These are phyloP conservation scores for Dastarcus helophoroides DNA, from an alignment of 2,888 invertebrate species.

Conservation along the genomic window DNA sequence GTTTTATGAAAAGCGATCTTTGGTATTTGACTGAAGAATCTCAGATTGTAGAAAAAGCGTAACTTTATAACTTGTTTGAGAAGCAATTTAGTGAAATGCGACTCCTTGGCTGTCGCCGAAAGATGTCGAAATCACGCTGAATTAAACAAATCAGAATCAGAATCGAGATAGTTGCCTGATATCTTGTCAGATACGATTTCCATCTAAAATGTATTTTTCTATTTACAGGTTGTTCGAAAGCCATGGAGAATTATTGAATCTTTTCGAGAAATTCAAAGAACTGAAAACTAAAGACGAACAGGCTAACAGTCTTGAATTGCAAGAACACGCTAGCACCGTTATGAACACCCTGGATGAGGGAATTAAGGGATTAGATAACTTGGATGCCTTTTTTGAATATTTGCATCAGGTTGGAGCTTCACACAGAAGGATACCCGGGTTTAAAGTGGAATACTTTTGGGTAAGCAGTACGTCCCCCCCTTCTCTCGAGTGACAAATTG, in stretches of 20 bases:
- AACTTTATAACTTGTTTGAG: too few relatives aligned
- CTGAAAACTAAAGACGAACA: constrained; percentile 71
- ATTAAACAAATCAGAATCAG: too few relatives aligned
- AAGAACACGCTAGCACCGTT: constrained; percentile 78
- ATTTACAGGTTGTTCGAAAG: constrained; percentile 78
- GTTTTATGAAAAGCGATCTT: too few relatives aligned
- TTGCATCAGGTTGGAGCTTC: constrained; percentile 74
- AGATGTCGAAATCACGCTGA: too few relatives aligned
- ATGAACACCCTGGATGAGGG: constrained; percentile 85
- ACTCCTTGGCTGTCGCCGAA: too few relatives aligned
- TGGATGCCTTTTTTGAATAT: constrained; percentile 74
- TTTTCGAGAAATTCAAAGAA: constrained; percentile 74
- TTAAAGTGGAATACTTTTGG: constrained; percentile 81
- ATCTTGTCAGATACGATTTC: too few relatives aligned
- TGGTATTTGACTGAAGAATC: too few relatives aligned
- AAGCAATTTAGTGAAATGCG: too few relatives aligned
- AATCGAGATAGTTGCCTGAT: too few relatives aligned
- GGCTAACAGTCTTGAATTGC: constrained; percentile 68
- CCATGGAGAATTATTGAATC: constrained; percentile 61
- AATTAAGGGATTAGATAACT: constrained; percentile 73
- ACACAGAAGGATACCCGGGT: constrained; percentile 73
- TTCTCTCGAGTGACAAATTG: too few relatives aligned
- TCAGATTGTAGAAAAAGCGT: too few relatives aligned
- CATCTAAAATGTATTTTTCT: too few relatives aligned
- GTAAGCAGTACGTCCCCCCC: constrained; percentile 52